phyloP scores from a whole-genome alignment of 37 sponge, comb jelly and placozoan species.

The Theonella swinhoei region DNA sequence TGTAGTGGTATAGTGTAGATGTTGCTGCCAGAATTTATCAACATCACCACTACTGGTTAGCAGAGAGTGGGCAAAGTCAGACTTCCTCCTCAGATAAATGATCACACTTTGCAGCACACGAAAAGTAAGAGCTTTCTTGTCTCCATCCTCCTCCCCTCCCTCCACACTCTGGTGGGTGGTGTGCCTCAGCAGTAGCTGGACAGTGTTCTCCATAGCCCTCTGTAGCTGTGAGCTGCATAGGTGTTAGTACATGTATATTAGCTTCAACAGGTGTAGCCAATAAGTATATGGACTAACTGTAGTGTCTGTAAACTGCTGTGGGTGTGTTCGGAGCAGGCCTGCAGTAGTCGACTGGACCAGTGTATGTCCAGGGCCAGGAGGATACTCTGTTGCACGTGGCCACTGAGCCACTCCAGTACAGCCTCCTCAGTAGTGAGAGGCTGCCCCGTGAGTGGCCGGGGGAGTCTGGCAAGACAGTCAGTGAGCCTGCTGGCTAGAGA shows the following conservation, averaged over 20 bases:
- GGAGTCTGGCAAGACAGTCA: conserved; percentile 35
- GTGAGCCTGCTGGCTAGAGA: conserved; percentile 59
- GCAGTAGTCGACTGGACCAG: conserved; percentile 32
- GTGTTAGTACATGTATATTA: too few relatives aligned
- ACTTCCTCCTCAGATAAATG: background rate
- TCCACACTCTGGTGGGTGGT: background rate
- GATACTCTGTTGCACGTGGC: conserved; percentile 47
- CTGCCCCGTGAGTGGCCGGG: background rate
- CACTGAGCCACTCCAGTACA: conserved; percentile 42
- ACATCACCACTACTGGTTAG: background rate
- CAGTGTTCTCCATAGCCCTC: background rate
- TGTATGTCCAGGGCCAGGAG: conserved; percentile 52
- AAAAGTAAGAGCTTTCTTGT: background rate
- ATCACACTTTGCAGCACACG: background rate
- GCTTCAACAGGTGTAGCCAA: too few relatives aligned
- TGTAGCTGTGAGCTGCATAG: background rate
- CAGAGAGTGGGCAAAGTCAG: background rate
- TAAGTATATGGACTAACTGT: background rate
- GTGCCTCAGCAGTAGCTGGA: background rate
- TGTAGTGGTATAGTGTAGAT: background rate
- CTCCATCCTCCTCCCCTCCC: background rate
- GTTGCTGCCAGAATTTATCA: background rate
- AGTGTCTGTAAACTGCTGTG: too few relatives aligned
- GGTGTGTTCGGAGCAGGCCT: too few relatives aligned
- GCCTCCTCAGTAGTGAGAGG: background rate